Conservation (phyloP, 2,888 invertebrate species). For the Watsonalla binaria region DNA sequence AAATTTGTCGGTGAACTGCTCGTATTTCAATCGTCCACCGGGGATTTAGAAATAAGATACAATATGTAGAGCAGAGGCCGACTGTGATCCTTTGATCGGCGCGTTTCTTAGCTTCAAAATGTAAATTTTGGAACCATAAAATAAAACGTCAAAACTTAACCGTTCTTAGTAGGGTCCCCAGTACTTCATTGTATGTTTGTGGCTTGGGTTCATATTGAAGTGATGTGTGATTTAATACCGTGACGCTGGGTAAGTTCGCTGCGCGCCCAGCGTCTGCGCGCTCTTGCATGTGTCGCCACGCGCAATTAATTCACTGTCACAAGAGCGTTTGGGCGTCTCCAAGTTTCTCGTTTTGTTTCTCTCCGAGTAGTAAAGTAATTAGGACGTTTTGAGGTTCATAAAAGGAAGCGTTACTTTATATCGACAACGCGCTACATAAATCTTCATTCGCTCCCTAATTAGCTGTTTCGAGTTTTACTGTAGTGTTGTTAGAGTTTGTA, state of each 20-base stretch:
- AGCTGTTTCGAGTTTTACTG: slow-evolving; percentile 45
- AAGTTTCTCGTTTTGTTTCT: slow-evolving; percentile 66
- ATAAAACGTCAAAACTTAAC: background rate
- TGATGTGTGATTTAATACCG: background rate
- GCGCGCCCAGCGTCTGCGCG: slow-evolving; percentile 26
- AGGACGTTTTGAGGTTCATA: slow-evolving; percentile 78
- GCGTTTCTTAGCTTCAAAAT: too few relatives aligned
- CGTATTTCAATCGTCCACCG: too few relatives aligned
- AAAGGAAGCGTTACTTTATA: slow-evolving; percentile 76
- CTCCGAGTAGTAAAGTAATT: slow-evolving; percentile 73
- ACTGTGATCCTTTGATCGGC: too few relatives aligned
- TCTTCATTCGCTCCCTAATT: slow-evolving; percentile 74
- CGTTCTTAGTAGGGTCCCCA: background rate
- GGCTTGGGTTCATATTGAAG: background rate
- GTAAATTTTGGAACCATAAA: too few relatives aligned
- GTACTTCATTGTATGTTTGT: background rate
- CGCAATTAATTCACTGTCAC: slow-evolving; percentile 78
- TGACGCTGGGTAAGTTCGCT: slow-evolving; percentile 10
- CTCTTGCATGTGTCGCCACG: slow-evolving; percentile 70
- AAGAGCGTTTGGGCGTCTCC: slow-evolving; percentile 77
- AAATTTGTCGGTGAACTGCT: too few relatives aligned
- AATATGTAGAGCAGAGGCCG: too few relatives aligned
- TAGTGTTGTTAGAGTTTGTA: slow-evolving; percentile 30
- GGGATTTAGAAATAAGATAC: too few relatives aligned
- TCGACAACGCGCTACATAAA: slow-evolving; percentile 77